Evolutionary conservation across 2,888 invertebrate species (phyloP).

Genomic region (Campaea margaritaria): DNA sequence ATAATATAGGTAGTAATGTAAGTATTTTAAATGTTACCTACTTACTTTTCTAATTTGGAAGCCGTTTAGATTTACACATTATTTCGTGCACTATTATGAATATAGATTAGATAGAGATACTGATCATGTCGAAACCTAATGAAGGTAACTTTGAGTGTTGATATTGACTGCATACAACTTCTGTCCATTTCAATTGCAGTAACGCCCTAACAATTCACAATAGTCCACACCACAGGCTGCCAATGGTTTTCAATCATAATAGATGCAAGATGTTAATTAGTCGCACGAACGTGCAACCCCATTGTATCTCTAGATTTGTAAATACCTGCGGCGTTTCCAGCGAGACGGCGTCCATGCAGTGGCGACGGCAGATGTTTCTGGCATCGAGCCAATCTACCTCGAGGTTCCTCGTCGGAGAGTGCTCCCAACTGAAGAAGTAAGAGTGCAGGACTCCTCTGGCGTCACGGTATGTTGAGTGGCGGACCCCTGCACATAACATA

Average conservation of each 20-base stretch:
- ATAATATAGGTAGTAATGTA: too few species aligned
- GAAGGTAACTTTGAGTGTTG: background rate
- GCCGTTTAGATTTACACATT: background rate
- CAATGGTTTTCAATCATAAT: too few species aligned
- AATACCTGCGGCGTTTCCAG: conserved; percentile 92
- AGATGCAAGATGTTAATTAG: background rate
- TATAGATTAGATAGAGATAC: background rate
- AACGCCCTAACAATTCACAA: background rate
- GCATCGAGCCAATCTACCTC: conserved; percentile 97
- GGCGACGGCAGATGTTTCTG: conserved; percentile 95
- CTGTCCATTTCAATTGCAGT: background rate
- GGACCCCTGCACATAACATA: conserved; percentile 87
- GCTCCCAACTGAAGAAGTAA: conserved; percentile 98
- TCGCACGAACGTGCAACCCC: background rate
- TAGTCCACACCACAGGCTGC: background rate
- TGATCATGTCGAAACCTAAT: background rate
- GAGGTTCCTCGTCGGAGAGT: conserved; percentile 91
- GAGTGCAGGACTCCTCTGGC: conserved; percentile 95
- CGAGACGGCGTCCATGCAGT: conserved; percentile 97
- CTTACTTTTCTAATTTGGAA: too few species aligned
- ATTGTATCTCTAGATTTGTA: background rate
- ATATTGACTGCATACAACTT: background rate
- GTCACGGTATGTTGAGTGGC: conserved; percentile 95
- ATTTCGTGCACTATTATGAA: too few species aligned
- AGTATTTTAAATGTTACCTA: too few species aligned